Conservation (phyloP, 92 coral and sea anemone species). For the Heliopora coerulea region DNA sequence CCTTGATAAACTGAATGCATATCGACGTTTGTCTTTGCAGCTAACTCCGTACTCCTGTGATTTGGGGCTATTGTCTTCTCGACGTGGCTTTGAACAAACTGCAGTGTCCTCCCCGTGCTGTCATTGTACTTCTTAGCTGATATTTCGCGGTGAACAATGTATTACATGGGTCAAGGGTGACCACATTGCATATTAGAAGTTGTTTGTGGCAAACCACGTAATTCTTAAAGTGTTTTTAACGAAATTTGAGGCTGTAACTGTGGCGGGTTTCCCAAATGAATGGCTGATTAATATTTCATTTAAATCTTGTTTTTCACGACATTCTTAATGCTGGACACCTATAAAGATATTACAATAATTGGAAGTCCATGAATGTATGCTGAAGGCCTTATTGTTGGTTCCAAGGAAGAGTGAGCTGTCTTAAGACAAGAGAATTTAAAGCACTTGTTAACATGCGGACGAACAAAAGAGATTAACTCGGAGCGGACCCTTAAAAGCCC, state of each 20-base stretch:
- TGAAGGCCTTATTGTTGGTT: background rate
- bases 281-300: slow-evolving; percentile 29
- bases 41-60: background rate
- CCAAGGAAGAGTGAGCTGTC: background rate
- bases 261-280: slow-evolving; percentile 2
- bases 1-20: no score
- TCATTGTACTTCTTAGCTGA: background rate
- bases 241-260: slow-evolving; percentile 15
- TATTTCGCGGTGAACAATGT: background rate
- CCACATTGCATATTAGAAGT: background rate
- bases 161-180: background rate
- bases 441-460: no score
- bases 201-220: slow-evolving; percentile 28
- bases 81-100: background rate
- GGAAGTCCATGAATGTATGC: background rate
- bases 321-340: background rate
- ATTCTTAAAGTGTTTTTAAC: slow-evolving; percentile 10
- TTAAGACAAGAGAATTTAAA: background rate
- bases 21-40: no score
- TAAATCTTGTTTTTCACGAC: slow-evolving; percentile 35
- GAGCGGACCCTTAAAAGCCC: background rate
- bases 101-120: background rate
- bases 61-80: background rate
- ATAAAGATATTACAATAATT: background rate
- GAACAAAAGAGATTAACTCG: background rate